Percentiles rank a stretch among this genome's conserved stretches.
Evolutionary conservation across 1,140 invertebrate species (phyloP).

Genomic region (Dendroctonus valens): DNA sequence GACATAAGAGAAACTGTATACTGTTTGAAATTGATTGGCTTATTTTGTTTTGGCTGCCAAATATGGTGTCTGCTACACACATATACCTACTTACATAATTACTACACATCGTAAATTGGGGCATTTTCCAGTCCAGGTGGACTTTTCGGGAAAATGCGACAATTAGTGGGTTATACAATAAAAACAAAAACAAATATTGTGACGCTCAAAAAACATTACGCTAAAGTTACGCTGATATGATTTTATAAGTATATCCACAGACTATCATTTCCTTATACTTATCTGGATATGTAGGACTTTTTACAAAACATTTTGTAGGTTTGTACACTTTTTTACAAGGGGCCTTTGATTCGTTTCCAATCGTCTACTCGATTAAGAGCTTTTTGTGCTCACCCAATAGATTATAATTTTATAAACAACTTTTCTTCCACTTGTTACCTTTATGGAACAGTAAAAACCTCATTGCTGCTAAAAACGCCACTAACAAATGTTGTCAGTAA

Average conservation of each 20-base stretch:
- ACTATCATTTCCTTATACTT: constrained; percentile 31
- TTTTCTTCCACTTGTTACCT: too few species aligned
- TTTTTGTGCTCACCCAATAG: too few species aligned
- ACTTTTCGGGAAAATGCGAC: too few species aligned
- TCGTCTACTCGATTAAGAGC: too few species aligned
- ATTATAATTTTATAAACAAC: too few species aligned
- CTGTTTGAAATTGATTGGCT: constrained; percentile 7
- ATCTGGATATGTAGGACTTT: constrained; percentile 31
- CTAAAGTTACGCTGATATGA: constrained; percentile 45
- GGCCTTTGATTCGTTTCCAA: neutral
- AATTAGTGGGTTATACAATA: too few species aligned
- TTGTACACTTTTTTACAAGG: constrained; percentile 21
- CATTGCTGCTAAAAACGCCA: too few species aligned
- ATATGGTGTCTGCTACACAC: constrained; percentile 46
- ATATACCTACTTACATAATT: constrained; percentile 44
- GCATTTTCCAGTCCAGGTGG: too few species aligned
- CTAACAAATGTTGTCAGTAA: too few species aligned
- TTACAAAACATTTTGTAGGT: constrained; percentile 32
- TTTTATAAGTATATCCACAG: constrained; percentile 37
- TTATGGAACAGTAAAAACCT: too few species aligned
- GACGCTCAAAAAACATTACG: neutral
- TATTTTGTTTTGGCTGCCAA: constrained; percentile 37
- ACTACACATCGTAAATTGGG: too few species aligned
- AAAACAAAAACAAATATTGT: too few species aligned
- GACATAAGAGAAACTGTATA: constrained; percentile 14